phyloP scores from a whole-genome alignment of 1,140 invertebrate species.

The Amyelois transitella region DNA sequence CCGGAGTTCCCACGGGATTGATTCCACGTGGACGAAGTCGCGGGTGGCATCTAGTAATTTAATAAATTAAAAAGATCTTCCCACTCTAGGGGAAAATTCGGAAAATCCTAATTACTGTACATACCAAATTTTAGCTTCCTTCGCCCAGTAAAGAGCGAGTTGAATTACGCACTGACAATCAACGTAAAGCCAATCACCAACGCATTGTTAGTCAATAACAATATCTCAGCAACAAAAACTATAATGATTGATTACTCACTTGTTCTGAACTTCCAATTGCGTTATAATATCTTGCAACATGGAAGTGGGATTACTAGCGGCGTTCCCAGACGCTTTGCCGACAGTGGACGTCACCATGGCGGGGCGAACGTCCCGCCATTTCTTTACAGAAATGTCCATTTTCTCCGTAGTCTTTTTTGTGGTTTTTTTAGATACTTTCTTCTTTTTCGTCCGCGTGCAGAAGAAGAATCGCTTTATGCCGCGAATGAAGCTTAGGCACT shows the following conservation, averaged over 20 bases:
- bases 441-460: slow-evolving; percentile 60
- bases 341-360: slow-evolving; percentile 68
- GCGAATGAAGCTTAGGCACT: slow-evolving; percentile 58
- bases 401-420: slow-evolving; percentile 30
- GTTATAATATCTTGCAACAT: slow-evolving; percentile 78
- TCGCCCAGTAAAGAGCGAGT: too few relatives aligned
- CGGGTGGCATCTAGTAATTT: too few relatives aligned
- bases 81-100: too few relatives aligned
- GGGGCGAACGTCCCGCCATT: slow-evolving; percentile 37
- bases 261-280: slow-evolving; percentile 78
- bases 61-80: too few relatives aligned
- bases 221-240: too few relatives aligned
- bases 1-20: too few relatives aligned
- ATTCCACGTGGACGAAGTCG: too few relatives aligned
- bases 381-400: slow-evolving; percentile 16
- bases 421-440: slow-evolving; percentile 37
- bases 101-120: too few relatives aligned
- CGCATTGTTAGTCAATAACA: too few relatives aligned
- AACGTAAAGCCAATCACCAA: too few relatives aligned
- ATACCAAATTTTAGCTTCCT: too few relatives aligned
- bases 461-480: slow-evolving; percentile 59
- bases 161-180: too few relatives aligned
- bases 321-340: slow-evolving; percentile 64
- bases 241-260: slow-evolving; percentile 52
- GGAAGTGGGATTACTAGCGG: slow-evolving; percentile 47